Base-by-base conservation (phyloP, 1,140 invertebrate genomes). In the Halictus rubicundus region DNA sequence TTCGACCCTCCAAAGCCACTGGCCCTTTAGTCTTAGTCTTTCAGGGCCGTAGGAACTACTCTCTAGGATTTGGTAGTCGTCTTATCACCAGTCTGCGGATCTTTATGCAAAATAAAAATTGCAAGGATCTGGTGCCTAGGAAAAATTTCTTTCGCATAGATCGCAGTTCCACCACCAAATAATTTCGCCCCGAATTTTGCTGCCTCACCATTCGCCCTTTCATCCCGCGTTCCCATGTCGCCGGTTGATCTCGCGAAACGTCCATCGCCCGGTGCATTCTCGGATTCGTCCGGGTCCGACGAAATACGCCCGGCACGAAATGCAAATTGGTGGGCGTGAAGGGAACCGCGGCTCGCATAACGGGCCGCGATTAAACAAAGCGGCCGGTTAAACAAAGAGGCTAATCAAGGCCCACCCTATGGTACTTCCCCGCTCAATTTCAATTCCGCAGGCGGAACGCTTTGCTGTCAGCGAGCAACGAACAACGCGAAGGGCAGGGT, bases 321-420 rank as follows among this genome's bases (percentile, higher is more conserved):
- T 49, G 66, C 42, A 77, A 77, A 77, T 77, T 77, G 39, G 54
- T 25, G 57, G 42, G 66, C 74, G 74, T 37, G 70, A 78, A 68
- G 54, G 42, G 27, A 10, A 25, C 23, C 32, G 14, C 37, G n/a
- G 23, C 42, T 39, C 12, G 52, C n/a, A 75, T 72, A 78, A 78
- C 57, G 76, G 68, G 37, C 46, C 69, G 71, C 54, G 72, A 80
- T 83, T 83, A 72, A 71, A 75, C 82, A 83, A 79, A 78, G 65
- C 64, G 64, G 37, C 19, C 66, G 49, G 60, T 68, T 69, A 83
- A 84, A 84, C 83, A 85, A 85, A 85, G 82, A 76, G 68, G 77
- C 81, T 84, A 84, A 85, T 85, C 82, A 80, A 83, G 57, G n/a
- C 14, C 46, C 60, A 68, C 60, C 66, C 66, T 39, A 59, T 32